Base-by-base conservation (phyloP, 1,140 invertebrate species). In the Drosophila pseudoobscura region DNA sequence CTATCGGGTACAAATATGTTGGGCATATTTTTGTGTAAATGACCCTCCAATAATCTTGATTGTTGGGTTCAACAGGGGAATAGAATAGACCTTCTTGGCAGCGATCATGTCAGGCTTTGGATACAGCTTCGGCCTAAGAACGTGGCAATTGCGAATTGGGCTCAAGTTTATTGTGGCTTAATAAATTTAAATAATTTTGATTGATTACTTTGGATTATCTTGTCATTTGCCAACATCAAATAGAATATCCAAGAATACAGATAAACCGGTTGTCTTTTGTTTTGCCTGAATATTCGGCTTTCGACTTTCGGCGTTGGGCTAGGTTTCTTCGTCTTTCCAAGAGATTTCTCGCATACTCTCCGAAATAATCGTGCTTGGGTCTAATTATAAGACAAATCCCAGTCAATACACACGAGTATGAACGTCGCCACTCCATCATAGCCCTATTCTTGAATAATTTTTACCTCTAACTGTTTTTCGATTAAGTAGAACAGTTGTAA, bases 191-290 rank as follows among this genome's bases (percentile, higher is more conserved):
- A 90, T 90, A 90, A 90, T 90, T 90, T 90, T 91, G 89, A 91
- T 90, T 91, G 89, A 91, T 91, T 91, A 90, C 89, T 90, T 91
- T 91, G 89, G 79, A 90, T 91, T 91, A 91, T 91, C 89, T 91
- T 91, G 89, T 91, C 89, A 91, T 91, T 91, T 90, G 89, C 76
- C 85, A 90, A 82, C 89, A 89, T 90, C 89, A 89, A 91, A 91
- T 90, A 90, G 75, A 90, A 91, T 91, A 90, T 90, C 90, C 90
- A 90, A 83, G 85, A 84, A 90, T 72, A 83, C 62, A 66, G 65
- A 75, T 89, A 90, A 90, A 90, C 89, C 85, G 80, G 89, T 90
- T 90, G 71, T 61, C 70, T 76, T 59, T 80, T 89, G 61, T 80
- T 75, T 85, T 80, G 74, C 73, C 60, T 74, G 75, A 75, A 68